Conservation (phyloP, 2,113 vertebrate species). For the Probosciger aterrimus region DNA sequence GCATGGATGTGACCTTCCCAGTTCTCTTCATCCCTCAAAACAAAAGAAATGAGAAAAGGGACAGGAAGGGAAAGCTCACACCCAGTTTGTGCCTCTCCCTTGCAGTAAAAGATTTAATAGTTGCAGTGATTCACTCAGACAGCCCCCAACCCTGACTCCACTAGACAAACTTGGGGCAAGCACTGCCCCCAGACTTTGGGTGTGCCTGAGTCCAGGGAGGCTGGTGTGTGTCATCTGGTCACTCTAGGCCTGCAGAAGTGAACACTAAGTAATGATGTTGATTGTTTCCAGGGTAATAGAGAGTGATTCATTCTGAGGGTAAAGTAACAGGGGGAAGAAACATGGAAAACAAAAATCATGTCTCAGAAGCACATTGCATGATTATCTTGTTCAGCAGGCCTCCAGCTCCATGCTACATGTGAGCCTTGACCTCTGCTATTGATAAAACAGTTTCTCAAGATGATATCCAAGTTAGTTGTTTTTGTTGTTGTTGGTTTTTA, state of each 20-base stretch:
- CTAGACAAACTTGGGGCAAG: not conserved
- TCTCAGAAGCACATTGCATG: not conserved
- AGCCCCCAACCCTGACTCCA: not conserved
- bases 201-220: not conserved
- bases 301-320: conserved; percentile 20
- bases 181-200: not conserved
- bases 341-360: not conserved
- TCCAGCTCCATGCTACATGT: not conserved
- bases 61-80: not conserved
- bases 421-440: not conserved
- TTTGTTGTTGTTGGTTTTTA: accelerated
- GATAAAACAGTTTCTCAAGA: not conserved
- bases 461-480: not conserved
- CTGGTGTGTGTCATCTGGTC: not conserved
- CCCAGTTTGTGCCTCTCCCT: not conserved
- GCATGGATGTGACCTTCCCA: not conserved
- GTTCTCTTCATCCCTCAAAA: not conserved
- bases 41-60: not conserved
- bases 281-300: not conserved
- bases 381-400: not conserved
- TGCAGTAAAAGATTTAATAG: not conserved
- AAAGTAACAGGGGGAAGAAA: not conserved
- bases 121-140: accelerated
- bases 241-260: not conserved
- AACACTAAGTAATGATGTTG: conserved; percentile 21